phyloP scores from a whole-genome alignment of 1,140 invertebrate genomes.

The Nomia melanderi region DNA sequence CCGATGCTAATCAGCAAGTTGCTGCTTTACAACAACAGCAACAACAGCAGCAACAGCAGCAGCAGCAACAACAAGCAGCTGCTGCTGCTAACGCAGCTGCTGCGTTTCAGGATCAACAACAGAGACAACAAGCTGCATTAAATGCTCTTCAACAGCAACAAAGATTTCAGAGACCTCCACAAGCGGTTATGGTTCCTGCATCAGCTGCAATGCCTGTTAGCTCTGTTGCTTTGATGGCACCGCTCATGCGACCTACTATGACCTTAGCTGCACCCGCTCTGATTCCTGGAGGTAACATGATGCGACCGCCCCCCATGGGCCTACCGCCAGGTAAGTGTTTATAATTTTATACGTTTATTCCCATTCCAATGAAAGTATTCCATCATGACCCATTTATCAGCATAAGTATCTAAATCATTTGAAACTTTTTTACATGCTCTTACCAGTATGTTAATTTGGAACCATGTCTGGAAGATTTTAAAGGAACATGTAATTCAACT shows the following conservation, averaged over 20 bases:
- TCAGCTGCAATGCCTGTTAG: constrained; percentile 80
- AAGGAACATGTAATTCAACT: not conserved
- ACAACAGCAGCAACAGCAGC: constrained; percentile 71
- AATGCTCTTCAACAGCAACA: constrained; percentile 73
- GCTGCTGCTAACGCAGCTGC: constrained; percentile 72
- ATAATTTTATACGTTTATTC: constrained; percentile 41
- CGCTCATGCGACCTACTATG: constrained; percentile 84
- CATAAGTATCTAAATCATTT: constrained; percentile 16
- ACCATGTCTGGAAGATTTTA: constrained; percentile 16
- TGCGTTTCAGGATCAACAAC: constrained; percentile 79
- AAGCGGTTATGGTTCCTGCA: constrained; percentile 77
- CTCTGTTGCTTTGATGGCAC: constrained; percentile 83
- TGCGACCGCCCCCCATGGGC: constrained; percentile 87
- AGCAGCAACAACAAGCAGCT: constrained; percentile 68
- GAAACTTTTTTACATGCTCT: constrained; percentile 23
- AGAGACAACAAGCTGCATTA: constrained; percentile 77
- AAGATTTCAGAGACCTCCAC: constrained; percentile 75
- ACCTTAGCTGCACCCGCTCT: constrained; percentile 85
- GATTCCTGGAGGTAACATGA: constrained; percentile 86
- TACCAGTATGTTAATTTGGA: constrained; percentile 18
- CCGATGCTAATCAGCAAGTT: constrained; percentile 82
- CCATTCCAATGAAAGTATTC: constrained; percentile 31
- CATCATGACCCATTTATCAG: constrained; percentile 19
- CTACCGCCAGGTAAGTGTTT: constrained; percentile 87
- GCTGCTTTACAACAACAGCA: constrained; percentile 72